phyloP scores from a whole-genome alignment of 2,797 vertebrate species.

The Borostomias antarcticus region DNA sequence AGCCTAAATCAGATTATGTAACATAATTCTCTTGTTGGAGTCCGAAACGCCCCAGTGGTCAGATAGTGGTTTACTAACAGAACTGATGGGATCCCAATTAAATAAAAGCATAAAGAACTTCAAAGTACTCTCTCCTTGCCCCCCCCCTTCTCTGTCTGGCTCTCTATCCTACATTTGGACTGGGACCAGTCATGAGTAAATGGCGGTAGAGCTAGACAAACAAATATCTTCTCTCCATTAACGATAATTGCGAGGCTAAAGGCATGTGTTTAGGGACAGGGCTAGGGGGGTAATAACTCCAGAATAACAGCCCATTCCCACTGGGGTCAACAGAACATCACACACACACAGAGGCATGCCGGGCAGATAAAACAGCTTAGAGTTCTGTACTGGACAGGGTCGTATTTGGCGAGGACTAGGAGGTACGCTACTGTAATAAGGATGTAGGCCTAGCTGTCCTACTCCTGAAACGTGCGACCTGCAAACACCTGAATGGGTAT shows the following conservation, averaged over 20 bases:
- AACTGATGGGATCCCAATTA: conserved; percentile 26
- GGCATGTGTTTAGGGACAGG: conserved; percentile 48
- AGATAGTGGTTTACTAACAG: conserved; percentile 30
- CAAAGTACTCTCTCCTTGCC: conserved; percentile 30
- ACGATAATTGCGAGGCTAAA: conserved; percentile 60
- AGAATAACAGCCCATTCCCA: conserved; percentile 51
- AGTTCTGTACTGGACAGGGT: too few relatives aligned
- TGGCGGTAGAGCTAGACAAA: conserved; percentile 39
- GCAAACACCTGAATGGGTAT: too few relatives aligned
- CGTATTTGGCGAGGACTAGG: too few relatives aligned
- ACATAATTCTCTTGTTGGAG: conserved; percentile 27
- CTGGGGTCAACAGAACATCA: conserved; percentile 18
- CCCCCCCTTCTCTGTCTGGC: background rate
- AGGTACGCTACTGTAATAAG: too few relatives aligned
- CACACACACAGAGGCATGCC: conserved; percentile 11
- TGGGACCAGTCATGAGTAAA: conserved; percentile 44
- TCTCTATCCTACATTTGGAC: conserved; percentile 26
- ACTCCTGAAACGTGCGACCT: too few relatives aligned
- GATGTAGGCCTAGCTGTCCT: too few relatives aligned
- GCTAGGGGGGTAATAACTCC: conserved; percentile 44
- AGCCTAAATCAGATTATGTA: conserved; percentile 26
- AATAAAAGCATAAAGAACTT: conserved; percentile 51
- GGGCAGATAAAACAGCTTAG: conserved; percentile 46
- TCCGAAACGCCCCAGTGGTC: conserved; percentile 34
- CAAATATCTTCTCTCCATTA: conserved; percentile 59